phyloP scores from a whole-genome alignment of 2,888 invertebrate species.

The Flabesymbios commensalis region DNA sequence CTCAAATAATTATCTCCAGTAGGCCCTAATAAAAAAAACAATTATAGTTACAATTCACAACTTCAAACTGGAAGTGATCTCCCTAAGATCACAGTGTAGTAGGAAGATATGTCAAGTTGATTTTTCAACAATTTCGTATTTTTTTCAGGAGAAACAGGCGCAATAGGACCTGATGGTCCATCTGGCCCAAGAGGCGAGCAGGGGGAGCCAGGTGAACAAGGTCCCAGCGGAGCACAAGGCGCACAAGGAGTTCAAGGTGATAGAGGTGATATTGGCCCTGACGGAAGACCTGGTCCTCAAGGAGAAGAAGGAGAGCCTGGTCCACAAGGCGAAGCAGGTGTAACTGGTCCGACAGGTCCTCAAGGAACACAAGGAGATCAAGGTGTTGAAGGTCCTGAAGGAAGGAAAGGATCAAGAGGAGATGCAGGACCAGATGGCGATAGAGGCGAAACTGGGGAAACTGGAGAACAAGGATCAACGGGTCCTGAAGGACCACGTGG shows the following conservation, averaged over 20 bases:
- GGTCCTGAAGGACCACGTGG: neutral
- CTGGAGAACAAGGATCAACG: slow-evolving; percentile 5
- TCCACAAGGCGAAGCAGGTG: slow-evolving; percentile 8
- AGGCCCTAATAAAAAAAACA: too few relatives aligned
- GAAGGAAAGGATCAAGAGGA: slow-evolving; percentile 15
- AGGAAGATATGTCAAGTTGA: too few relatives aligned
- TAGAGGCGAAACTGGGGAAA: slow-evolving; percentile 8
- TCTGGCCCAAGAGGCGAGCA: slow-evolving; percentile 22
- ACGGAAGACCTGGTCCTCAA: slow-evolving; percentile 12
- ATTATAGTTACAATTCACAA: too few relatives aligned
- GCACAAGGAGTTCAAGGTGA: slow-evolving; percentile 31
- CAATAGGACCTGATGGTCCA: slow-evolving; percentile 18
- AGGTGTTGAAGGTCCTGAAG: slow-evolving; percentile 14
- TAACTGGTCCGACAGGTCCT: slow-evolving; percentile 5
- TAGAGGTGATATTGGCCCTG: slow-evolving; percentile 30
- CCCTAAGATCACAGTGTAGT: too few relatives aligned
- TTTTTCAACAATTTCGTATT: too few relatives aligned
- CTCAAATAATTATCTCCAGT: too few relatives aligned
- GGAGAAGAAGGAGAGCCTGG: slow-evolving; percentile 13
- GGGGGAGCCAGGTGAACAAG: slow-evolving; percentile 31
- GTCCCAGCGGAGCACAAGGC: slow-evolving; percentile 24
- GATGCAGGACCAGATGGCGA: slow-evolving; percentile 15
- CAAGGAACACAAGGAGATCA: slow-evolving; percentile 14
- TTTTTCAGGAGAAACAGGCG: slow-evolving; percentile 24
- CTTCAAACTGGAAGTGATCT: too few relatives aligned